Percentiles rank a stretch among this genome's conserved stretches.
Conservation (phyloP, 2,797 vertebrate species). For the Halcyon badia region DNA sequence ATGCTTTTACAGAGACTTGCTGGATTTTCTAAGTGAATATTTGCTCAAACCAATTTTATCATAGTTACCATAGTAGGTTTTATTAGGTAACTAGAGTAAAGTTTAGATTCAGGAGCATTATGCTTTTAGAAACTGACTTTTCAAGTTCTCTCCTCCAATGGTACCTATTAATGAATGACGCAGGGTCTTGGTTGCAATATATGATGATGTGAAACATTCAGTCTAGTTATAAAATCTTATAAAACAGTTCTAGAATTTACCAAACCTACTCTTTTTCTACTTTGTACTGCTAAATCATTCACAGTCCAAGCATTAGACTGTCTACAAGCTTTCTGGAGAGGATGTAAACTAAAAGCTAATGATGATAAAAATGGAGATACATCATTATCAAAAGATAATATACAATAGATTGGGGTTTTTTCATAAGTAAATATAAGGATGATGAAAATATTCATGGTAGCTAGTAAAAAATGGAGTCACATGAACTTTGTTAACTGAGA, state of each 20-base stretch:
- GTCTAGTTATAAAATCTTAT: neutral
- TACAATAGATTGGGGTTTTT: accelerated
- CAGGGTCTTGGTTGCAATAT: neutral
- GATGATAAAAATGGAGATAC: neutral
- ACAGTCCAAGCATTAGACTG: neutral
- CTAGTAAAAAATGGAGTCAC: neutral
- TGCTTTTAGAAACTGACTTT: neutral
- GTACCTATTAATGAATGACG: neutral
- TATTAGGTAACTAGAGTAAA: neutral
- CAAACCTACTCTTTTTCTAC: neutral
- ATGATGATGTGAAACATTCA: neutral
- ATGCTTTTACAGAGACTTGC: neutral
- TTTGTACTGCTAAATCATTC: neutral
- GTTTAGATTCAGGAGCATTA: neutral
- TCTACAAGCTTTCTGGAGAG: neutral
- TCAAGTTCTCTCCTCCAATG: neutral
- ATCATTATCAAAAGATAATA: neutral
- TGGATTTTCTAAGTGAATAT: neutral
- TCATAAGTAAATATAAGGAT: neutral
- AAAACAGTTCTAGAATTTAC: neutral
- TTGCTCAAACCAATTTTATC: neutral
- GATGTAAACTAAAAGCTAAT: neutral
- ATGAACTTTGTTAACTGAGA: neutral
- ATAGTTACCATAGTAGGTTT: neutral
- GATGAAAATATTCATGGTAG: neutral